These are phyloP conservation scores for Odocoileus hemionus DNA, from an alignment of 2,113 vertebrate species.

Conservation along the genomic window DNA sequence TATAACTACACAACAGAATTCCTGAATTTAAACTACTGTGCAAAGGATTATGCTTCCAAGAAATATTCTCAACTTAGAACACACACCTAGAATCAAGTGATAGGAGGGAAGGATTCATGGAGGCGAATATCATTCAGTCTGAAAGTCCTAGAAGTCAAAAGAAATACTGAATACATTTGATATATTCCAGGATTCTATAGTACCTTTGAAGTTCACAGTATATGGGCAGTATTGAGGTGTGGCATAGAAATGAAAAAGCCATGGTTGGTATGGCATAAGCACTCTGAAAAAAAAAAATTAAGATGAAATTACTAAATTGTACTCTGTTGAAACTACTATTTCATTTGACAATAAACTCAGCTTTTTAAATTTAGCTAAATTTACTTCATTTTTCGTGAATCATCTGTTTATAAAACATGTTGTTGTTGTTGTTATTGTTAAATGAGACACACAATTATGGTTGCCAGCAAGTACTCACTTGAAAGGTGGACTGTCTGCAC, in stretches of 20 bases:
- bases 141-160: constrained; percentile 12
- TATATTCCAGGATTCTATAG: background rate
- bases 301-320: constrained; percentile 32
- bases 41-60: background rate
- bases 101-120: background rate
- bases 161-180: background rate
- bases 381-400: constrained; percentile 29
- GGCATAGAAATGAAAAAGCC: constrained; percentile 99
- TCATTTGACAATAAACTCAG: background rate
- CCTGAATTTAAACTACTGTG: background rate
- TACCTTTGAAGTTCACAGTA: constrained; percentile 93
- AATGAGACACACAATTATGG: background rate
- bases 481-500: background rate
- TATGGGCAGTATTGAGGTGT: constrained; percentile 95
- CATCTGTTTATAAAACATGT: background rate
- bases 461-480: background rate
- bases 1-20: background rate
- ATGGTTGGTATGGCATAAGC: constrained; percentile 94
- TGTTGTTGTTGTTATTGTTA: background rate
- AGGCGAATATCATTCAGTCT: background rate
- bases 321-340: background rate
- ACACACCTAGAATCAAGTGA: constrained; percentile 13
- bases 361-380: background rate
- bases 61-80: background rate
- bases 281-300: constrained; percentile 83